These are phyloP conservation scores for Poecile montanus DNA, from an alignment of 2,797 vertebrate species.

Conservation along the genomic window DNA sequence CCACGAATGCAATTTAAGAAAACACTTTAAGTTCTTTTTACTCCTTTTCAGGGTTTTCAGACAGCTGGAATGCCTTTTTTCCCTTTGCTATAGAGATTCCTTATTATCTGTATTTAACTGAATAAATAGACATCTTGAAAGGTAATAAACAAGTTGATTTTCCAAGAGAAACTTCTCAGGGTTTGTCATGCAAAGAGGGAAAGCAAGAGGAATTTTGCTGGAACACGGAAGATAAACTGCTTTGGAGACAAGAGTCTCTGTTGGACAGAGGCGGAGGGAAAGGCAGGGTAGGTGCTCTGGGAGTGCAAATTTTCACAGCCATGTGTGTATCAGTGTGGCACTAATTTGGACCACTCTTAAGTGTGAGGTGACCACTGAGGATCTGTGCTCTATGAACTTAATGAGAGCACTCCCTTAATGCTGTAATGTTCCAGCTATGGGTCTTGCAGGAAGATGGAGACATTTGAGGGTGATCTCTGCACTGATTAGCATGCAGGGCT, in stretches of 20 bases:
- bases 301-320: not conserved
- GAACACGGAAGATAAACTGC: fast-evolving
- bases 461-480: not conserved
- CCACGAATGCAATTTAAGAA: conserved; percentile 11
- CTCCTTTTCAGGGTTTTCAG: conserved; percentile 26
- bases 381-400: fast-evolving
- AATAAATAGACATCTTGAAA: not conserved
- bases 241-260: not conserved
- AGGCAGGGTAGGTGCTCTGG: not conserved
- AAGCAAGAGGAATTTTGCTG: not conserved
- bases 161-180: not conserved
- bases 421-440: not conserved
- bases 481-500: not conserved
- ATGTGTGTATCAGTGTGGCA: not conserved
- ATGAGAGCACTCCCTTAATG: not conserved
- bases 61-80: not conserved
- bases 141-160: not conserved
- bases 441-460: not conserved
- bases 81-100: not conserved
- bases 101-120: conserved; percentile 21
- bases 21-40: conserved; percentile 15
- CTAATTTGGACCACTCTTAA: not conserved
- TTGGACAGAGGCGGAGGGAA: not conserved
- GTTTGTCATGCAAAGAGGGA: not conserved
- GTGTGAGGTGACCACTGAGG: not conserved